Conservation (phyloP, 2,888 invertebrate species). For the Melikaiella ostensackeni region DNA sequence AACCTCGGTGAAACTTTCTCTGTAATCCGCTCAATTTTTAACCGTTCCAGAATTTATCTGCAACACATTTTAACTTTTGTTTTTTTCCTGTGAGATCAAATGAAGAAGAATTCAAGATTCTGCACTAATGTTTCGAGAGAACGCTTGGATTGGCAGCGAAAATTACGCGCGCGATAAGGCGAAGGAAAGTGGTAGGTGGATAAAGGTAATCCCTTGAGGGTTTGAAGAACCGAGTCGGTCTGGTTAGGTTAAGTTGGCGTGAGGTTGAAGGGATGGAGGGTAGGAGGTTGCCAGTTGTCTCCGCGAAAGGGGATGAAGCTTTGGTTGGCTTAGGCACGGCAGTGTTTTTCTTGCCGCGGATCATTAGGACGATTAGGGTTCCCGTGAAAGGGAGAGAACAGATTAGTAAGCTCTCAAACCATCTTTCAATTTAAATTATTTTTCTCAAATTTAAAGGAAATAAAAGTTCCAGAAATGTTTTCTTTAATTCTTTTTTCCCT, state of each 20-base stretch:
- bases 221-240: slow-evolving; percentile 63
- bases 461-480: background rate
- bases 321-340: slow-evolving; percentile 73
- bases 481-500: background rate
- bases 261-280: slow-evolving; percentile 54
- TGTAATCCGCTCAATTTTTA: no score
- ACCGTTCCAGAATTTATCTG: no score
- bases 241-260: slow-evolving; percentile 65
- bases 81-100: no score
- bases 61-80: no score
- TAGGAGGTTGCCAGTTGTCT: slow-evolving; percentile 62
- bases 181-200: slow-evolving; percentile 47
- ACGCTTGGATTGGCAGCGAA: background rate
- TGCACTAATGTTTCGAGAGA: background rate
- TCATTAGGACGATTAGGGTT: slow-evolving; percentile 76
- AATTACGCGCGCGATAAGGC: slow-evolving; percentile 39
- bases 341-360: slow-evolving; percentile 76
- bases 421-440: slow-evolving; percentile 29
- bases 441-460: background rate
- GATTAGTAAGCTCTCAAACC: slow-evolving; percentile 63
- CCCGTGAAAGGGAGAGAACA: slow-evolving; percentile 72
- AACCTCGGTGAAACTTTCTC: no score
- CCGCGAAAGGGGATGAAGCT: slow-evolving; percentile 65
- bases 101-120: slow-evolving; percentile 27
- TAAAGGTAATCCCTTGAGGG: slow-evolving; percentile 63